These are phyloP conservation scores for Lepus timidus DNA, from an alignment of 2,113 vertebrate genomes.

Conservation along the genomic window DNA sequence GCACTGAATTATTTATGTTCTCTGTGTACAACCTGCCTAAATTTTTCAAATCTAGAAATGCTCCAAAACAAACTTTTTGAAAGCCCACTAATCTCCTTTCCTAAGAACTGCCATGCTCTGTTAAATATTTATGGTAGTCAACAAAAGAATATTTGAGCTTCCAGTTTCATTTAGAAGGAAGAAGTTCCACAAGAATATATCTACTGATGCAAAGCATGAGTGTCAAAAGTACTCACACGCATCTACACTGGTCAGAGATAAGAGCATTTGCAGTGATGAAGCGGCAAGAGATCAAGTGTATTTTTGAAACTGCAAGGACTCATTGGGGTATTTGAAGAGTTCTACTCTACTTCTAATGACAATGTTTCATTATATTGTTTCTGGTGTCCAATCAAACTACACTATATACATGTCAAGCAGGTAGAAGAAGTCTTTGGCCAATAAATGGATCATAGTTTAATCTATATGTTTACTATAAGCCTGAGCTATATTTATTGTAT, in stretches of 20 bases:
- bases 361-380: not conserved
- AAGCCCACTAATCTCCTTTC: not conserved
- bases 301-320: not conserved
- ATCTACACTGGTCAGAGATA: not conserved
- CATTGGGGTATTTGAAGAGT: not conserved
- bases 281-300: not conserved
- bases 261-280: not conserved
- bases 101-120: not conserved
- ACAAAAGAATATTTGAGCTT: not conserved
- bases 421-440: not conserved
- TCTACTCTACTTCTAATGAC: not conserved
- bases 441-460: not conserved
- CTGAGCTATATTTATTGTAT: not conserved
- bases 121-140: not conserved
- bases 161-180: not conserved
- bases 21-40: not conserved
- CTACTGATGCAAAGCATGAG: not conserved
- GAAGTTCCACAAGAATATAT: not conserved
- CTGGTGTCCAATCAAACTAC: not conserved
- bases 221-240: not conserved
- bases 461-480: not conserved
- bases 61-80: not conserved
- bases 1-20: constrained; percentile 2
- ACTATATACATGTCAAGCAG: not conserved
- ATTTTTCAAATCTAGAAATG: constrained; percentile 11